Evolutionary conservation across 2,888 invertebrate species (phyloP), one percentile per base, ranked within the genome.

Genomic region (Beris chalybata): DNA sequence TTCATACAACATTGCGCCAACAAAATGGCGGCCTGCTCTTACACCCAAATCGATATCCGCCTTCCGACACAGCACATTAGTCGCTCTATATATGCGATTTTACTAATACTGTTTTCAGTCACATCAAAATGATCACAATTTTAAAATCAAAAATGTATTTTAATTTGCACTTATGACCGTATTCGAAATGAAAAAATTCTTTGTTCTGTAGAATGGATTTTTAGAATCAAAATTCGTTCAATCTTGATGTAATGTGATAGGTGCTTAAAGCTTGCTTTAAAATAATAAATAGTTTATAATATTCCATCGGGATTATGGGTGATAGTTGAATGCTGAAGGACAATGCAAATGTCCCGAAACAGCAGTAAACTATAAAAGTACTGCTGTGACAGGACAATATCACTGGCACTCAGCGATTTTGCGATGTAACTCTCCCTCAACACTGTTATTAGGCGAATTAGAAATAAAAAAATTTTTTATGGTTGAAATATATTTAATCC

Each of bases 301-400:
- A 22, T 22, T 38, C 38, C 38, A 38, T 5, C 38, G 38, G 38
- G 5, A 38, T 38, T 38, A 1, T 38, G 38, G 38, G 3, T 9
- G 38, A 38, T 22, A 53, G 53, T 15, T 64, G 64, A 64, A 43
- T 53, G 54, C 64, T 64, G 30, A 54, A 64, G 54, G 54, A 64
- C 64, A 64, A 64, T 64, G 87, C 85, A 86, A 86, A 92, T 93
- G 93, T 92, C 93, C 92, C 87, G 91, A 85, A 87, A 88, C 92
- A 93, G 91, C 93, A 93, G 93, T 93, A 93, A 85, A 84, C 81
- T 81, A 74, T 81, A 73, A 82, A 83, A 87, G 89, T 93, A 93
- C 93, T 93, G 93, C 93, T 93, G 93, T 93, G 93, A 93, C 93
- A 93, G 93, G 93, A 94, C 93, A 94, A 94, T 93, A 93, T 93